phyloP scores from a whole-genome alignment of 2,888 invertebrate genomes.

The Ecliptopera silaceata region DNA sequence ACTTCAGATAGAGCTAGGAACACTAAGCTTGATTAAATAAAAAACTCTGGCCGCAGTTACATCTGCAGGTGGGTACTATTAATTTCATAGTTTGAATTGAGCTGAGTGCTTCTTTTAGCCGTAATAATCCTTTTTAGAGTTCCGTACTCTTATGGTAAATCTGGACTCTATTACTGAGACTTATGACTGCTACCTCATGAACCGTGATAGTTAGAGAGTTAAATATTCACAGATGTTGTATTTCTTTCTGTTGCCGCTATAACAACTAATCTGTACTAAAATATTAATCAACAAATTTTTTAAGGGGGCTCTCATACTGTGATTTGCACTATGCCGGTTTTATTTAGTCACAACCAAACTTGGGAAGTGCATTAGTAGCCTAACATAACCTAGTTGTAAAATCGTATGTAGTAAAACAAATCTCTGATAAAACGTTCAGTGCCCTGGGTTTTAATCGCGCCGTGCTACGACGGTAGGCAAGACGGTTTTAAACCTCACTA shows the following conservation, averaged over 20 bases:
- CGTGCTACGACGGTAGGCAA: not conserved
- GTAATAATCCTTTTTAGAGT: constrained; percentile 13
- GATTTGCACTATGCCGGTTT: too few species aligned
- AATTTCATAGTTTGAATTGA: constrained; percentile 3
- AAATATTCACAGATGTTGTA: too few species aligned
- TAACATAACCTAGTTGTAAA: not conserved
- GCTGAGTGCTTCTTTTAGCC: not conserved
- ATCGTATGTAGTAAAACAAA: constrained; percentile 35
- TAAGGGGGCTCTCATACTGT: too few species aligned
- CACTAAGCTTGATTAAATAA: not conserved
- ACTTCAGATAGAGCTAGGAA: too few species aligned
- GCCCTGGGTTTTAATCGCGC: constrained; percentile 20
- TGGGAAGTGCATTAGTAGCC: constrained; percentile 5
- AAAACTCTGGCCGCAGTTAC: not conserved
- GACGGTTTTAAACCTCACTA: not conserved
- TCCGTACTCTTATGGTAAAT: too few species aligned
- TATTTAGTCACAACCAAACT: not conserved
- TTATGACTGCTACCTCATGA: too few species aligned
- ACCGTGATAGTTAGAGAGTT: too few species aligned
- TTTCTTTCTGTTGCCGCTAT: too few species aligned
- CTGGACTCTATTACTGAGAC: too few species aligned
- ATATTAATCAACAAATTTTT: too few species aligned
- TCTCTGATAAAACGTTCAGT: constrained; percentile 37
- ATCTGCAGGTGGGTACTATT: not conserved
- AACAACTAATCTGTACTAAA: too few species aligned